A percentile compares a stretch with the other conserved stretches of the same genome.
Conservation (phyloP, 37 sponge, comb jelly and placozoan genomes). For the Geodia barretti region DNA sequence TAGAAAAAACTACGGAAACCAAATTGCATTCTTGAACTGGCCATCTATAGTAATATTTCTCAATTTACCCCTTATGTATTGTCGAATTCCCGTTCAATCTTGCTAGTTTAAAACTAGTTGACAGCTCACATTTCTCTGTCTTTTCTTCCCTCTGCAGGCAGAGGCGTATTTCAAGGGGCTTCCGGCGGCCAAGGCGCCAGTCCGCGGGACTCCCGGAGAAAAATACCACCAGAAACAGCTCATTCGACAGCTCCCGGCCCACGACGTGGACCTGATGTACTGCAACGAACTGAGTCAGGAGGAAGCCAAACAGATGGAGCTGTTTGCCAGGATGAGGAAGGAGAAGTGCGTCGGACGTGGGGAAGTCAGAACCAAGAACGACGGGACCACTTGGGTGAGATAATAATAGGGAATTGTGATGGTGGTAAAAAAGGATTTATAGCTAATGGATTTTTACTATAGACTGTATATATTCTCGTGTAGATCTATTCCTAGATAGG, state of each 20-base stretch:
- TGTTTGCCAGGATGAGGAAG: conserved; percentile 68
- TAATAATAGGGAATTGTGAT: too few species aligned
- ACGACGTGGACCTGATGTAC: conserved; percentile 75
- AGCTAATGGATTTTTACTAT: too few species aligned
- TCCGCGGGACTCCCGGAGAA: conserved; percentile 66
- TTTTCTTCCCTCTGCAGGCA: conserved; percentile 17
- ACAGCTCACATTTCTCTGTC: too few species aligned
- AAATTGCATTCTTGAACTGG: too few species aligned
- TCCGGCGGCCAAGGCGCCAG: conserved; percentile 79
- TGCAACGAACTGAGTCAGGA: conserved; percentile 57
- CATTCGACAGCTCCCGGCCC: conserved; percentile 88
- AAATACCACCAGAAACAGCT: conserved; percentile 86
- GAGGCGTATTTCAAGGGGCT: conserved; percentile 66
- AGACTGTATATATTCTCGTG: too few species aligned
- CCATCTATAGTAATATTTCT: too few species aligned
- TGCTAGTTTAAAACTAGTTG: too few species aligned
- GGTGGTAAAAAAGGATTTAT: too few species aligned
- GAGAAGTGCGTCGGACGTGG: conserved; percentile 73
- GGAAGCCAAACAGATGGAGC: conserved; percentile 82
- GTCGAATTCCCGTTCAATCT: too few species aligned
- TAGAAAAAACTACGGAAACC: too few species aligned
- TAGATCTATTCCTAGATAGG: too few species aligned
- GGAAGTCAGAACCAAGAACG: conserved; percentile 30
- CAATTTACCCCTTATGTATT: too few species aligned
- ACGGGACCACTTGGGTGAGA: conserved; percentile 30